Base-by-base conservation (phyloP, 92 coral and sea anemone genomes). In the Zoanthus sansibaricus region DNA sequence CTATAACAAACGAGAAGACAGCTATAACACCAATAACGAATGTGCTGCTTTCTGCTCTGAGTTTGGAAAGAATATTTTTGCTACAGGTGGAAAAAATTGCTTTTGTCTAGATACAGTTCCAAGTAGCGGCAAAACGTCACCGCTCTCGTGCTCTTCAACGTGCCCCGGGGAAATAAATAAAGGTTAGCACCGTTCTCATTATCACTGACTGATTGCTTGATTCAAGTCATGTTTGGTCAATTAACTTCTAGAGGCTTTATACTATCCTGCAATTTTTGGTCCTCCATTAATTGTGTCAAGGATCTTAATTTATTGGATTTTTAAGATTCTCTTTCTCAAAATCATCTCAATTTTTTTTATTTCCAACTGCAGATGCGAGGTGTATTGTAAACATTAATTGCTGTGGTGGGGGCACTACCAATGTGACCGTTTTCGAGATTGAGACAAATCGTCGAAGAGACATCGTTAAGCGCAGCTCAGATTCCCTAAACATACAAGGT, bases 11-110 rank as follows among this genome's bases (percentile, higher is more conserved):
- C 82, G 82, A 52, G 14, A 3, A 3, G 82, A 76, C 67, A 76
- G 8, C 21, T 76, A 16, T 12, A 76, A 76, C 61, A 76, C 14
- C 67, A 76, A 76, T 25, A 76, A 52, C 68, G 67, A 54, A 25
- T 76, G 82, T 18, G 82, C 82, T 18, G 16, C 17, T 9, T 76
- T 76, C 68, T 76, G 82, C 61, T 48, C 66, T 1, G 82, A 76
- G 82, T 18, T 76, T 47, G 82, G 82, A 5, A 76, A 76, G 10
- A 76, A 8, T 9, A 31, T 76, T 11, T 18, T 76, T 76, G 82
- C 82, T 11, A 76, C 82, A 10, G 31, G 67, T 25, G 47, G 48
- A 12, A 16, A 54, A 3, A 76, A 76, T 20, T 76, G 82, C n/a
- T 30, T 30, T 55, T 76, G 82, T 55, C 49, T 76, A 48, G 82